A percentile compares a stretch with the other conserved stretches of the same genome.
Evolutionary conservation across 2,113 vertebrate genomes (phyloP).

Genomic region (Bufo bufo): DNA sequence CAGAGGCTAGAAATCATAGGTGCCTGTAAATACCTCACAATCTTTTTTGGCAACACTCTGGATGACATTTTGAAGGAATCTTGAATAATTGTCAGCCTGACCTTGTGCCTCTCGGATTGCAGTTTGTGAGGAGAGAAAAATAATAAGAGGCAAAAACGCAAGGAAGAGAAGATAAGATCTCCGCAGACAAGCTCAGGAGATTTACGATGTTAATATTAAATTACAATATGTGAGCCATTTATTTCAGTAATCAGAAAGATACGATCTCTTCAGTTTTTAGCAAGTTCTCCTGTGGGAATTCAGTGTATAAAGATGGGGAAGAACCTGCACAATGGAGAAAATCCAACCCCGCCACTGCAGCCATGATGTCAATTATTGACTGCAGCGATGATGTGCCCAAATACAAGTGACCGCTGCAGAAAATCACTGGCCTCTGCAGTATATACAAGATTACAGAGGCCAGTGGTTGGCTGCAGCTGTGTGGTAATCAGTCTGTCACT

Average conservation of each 20-base stretch:
- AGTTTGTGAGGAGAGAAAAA: slow-evolving; percentile 15
- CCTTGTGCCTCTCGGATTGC: slow-evolving; percentile 18
- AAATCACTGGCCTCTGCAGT: no score
- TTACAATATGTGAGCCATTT: slow-evolving; percentile 39
- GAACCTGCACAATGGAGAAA: not conserved
- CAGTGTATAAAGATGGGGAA: slow-evolving; percentile 1
- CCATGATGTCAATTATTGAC: no score
- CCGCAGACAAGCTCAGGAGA: slow-evolving; percentile 25
- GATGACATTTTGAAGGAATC: slow-evolving; percentile 40
- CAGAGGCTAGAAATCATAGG: not conserved
- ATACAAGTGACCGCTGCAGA: no score
- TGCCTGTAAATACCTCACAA: slow-evolving; percentile 26
- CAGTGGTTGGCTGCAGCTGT: no score
- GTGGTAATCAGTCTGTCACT: no score
- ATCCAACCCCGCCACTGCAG: not conserved
- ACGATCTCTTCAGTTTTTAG: not conserved
- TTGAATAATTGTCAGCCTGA: slow-evolving; percentile 51
- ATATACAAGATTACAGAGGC: no score
- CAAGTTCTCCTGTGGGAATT: not conserved
- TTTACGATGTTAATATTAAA: slow-evolving; percentile 38
- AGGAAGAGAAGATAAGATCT: slow-evolving; percentile 39
- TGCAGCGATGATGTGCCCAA: no score
- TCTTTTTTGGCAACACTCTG: slow-evolving; percentile 41
- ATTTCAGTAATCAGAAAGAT: slow-evolving; percentile 16
- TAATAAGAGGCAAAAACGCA: not conserved